Evolutionary conservation across 2,113 vertebrate genomes (phyloP), one percentile per base, ranked within the genome.

Genomic region (Girardinichthys multiradiatus): DNA sequence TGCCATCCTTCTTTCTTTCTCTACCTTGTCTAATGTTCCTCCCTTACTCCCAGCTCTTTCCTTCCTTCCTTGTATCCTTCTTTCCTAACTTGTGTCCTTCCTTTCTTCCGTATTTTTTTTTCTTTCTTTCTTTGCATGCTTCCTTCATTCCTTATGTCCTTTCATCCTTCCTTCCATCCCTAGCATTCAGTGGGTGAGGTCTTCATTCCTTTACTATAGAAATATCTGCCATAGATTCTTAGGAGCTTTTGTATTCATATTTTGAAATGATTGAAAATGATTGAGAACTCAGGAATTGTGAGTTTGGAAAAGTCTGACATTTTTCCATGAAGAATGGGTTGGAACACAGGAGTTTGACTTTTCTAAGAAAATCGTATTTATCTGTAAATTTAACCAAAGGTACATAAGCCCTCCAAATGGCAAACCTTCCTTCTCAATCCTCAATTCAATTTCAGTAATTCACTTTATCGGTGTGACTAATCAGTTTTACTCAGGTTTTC

Each of bases 361-460:
- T 45, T 0, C 42, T 17, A 19, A 4, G 5, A 45, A 45, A 45
- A 45, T 24, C 24, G 7, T 24, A 24, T 51, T 51, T 51, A 51
- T 54, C 48, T n/a, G 19, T 54, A 24, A 54, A 54, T 54, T 11
- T 54, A 2, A 24, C 9, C 48, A 54, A 54, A 6, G 24, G 17
- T n/a, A 65, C 51, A 19, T 62, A 68, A 45, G 35, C 19, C 70
- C 71, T 31, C 35, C 26, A 21, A 58, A 63, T 75, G 62, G 66
- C 27, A 33, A 51, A 60, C 73, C 39, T 67, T 37, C 65, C 24
- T 27, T 11, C 24, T 60, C 39, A 51, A 42, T 51, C 37, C 54
- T 68, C 10, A 68, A 62, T 69, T 68, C 21, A 70, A 37, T 81
- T 75, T 74, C 54, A 31, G 30, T 70, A 66, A 82, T 71, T 86